These are phyloP conservation scores for Heliocidaris erythrogramma DNA, from an alignment of 35 echinoderm and acorn worm species.

Conservation along the genomic window DNA sequence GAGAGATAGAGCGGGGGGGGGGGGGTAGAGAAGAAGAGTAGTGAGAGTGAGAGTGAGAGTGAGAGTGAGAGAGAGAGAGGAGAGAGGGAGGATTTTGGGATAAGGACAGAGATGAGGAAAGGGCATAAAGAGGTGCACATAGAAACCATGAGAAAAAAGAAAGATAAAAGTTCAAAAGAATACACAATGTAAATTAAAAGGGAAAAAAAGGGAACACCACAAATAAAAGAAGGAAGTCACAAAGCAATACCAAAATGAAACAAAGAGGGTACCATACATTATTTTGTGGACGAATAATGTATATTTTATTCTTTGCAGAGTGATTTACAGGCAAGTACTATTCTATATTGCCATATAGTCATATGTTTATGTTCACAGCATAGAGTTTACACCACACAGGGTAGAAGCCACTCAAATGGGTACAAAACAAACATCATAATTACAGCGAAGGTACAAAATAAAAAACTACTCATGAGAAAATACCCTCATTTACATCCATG, in stretches of 20 bases:
- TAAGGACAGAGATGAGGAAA: too few relatives aligned
- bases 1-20: too few relatives aligned
- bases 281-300: conserved; percentile 37
- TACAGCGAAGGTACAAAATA: background rate
- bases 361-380: conserved; percentile 18
- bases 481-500: background rate
- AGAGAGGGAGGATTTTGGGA: background rate
- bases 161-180: background rate
- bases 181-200: too few relatives aligned
- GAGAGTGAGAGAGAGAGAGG: background rate
- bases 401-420: background rate
- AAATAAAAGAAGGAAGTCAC: background rate
- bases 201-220: too few relatives aligned
- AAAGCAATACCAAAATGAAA: background rate
- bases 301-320: conserved; percentile 40
- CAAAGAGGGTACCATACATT: background rate
- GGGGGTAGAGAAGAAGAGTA: too few relatives aligned
- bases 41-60: too few relatives aligned
- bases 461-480: background rate
- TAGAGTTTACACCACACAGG: background rate
- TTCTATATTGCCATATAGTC: conserved; percentile 31
- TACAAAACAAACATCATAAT: conserved; percentile 7
- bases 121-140: too few relatives aligned
- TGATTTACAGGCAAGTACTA: conserved; percentile 39
- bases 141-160: background rate